phyloP scores from a whole-genome alignment of 2,113 vertebrate genomes.

The Artemisiospiza belli region DNA sequence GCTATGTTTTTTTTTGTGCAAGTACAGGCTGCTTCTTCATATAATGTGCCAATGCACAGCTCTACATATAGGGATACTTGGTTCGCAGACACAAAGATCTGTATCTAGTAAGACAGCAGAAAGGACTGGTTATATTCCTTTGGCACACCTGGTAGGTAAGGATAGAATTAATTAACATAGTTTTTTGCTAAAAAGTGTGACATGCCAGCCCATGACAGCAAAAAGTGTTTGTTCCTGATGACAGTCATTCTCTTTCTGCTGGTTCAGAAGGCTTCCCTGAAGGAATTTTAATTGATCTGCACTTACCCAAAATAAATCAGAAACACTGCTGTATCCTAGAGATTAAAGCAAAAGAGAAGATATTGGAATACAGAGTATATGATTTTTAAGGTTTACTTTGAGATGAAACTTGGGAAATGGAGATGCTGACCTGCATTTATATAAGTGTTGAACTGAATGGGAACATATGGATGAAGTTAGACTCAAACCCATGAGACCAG shows the following conservation, averaged over 20 bases:
- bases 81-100: constrained; percentile 16
- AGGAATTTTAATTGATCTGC: constrained; percentile 73
- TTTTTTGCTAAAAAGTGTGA: constrained; percentile 59
- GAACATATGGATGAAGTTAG: neutral
- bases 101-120: neutral
- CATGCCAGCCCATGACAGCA: constrained; percentile 37
- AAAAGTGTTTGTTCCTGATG: constrained; percentile 67
- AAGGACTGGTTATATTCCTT: constrained; percentile 41
- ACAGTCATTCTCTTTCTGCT: constrained; percentile 68
- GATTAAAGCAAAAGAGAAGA: constrained; percentile 56
- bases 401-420: constrained; percentile 21
- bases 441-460: neutral
- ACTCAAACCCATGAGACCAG: neutral
- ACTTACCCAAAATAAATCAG: constrained; percentile 69
- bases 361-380: constrained; percentile 40
- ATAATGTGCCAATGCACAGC: neutral
- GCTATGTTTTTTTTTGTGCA: constrained; percentile 10
- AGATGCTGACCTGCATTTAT: constrained; percentile 40
- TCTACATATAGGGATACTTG: neutral
- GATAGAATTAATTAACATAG: constrained; percentile 68
- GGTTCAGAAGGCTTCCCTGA: constrained; percentile 71
- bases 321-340: constrained; percentile 65
- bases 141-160: constrained; percentile 52
- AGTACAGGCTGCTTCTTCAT: constrained; percentile 6
- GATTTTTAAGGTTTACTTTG: constrained; percentile 48